These are phyloP conservation scores for Melanotaenia trifasciata DNA, from an alignment of 2,797 vertebrate genomes.

Conservation along the genomic window DNA sequence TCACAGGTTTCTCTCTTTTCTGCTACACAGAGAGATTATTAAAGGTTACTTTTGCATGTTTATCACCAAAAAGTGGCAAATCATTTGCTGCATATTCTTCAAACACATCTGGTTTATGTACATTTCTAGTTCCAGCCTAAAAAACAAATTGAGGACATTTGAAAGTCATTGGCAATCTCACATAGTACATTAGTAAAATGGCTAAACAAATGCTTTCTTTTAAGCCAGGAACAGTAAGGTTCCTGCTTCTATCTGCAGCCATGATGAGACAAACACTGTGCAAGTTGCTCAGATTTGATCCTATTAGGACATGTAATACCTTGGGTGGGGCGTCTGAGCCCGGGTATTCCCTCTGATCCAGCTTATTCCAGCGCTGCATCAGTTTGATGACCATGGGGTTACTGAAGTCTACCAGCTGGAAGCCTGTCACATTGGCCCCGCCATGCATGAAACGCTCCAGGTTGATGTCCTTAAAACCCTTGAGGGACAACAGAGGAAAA, in stretches of 20 bases:
- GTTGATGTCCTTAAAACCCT: constrained; percentile 99
- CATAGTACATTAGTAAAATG: background rate
- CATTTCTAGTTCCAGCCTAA: background rate
- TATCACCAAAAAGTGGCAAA: background rate
- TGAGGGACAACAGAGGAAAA: constrained; percentile 13
- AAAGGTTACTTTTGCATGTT: background rate
- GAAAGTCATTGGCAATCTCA: background rate
- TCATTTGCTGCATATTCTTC: background rate
- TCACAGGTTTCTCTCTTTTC: background rate
- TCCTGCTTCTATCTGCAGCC: no score
- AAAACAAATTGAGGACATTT: constrained; percentile 5
- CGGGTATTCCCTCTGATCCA: constrained; percentile 98
- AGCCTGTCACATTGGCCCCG: constrained; percentile 97
- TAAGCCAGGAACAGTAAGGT: background rate
- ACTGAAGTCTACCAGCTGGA: constrained; percentile 97
- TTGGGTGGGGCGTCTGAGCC: constrained; percentile 95
- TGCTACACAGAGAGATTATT: no score
- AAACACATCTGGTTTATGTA: background rate
- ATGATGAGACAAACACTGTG: no score
- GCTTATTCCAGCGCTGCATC: constrained; percentile 99
- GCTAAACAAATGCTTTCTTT: background rate
- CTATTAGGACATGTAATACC: constrained; percentile 72
- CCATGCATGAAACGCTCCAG: constrained; percentile 98
- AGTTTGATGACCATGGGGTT: constrained; percentile 96
- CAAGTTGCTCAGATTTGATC: background rate